Evolutionary conservation across 2,113 vertebrate genomes (phyloP).

Genomic region (Microcebus griseorufus): DNA sequence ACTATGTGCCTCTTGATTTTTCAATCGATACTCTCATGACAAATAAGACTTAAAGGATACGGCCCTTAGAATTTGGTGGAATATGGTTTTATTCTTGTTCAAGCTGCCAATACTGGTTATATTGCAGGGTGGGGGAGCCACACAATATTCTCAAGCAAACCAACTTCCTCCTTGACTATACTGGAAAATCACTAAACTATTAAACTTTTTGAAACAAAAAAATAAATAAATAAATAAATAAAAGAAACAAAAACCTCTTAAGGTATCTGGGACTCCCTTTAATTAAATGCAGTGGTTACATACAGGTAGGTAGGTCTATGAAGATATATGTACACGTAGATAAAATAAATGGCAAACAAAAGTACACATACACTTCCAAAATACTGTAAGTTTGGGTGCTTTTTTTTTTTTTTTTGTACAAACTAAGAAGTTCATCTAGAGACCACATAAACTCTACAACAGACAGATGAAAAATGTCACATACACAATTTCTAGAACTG

Average conservation of each 20-base stretch:
- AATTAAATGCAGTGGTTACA: background rate
- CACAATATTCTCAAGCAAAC: background rate
- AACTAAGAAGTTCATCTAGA: background rate
- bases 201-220: background rate
- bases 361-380: background rate
- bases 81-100: background rate
- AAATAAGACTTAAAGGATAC: background rate
- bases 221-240: no score
- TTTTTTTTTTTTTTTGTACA: background rate
- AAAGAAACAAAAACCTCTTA: background rate
- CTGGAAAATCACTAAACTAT: background rate
- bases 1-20: background rate
- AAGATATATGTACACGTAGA: background rate
- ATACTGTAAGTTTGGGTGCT: background rate
- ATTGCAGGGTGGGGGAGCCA: background rate
- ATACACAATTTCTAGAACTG: constrained; percentile 17
- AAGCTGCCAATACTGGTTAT: background rate
- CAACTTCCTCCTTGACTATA: background rate
- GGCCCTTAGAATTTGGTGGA: background rate
- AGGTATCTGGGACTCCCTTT: background rate
- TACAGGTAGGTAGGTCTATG: background rate
- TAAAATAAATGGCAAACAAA: constrained; percentile 9
- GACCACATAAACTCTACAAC: background rate
- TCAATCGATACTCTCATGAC: background rate
- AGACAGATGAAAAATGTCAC: constrained; percentile 31